Evolutionary conservation across 2,888 invertebrate genomes (phyloP).

Genomic region (Oligia latruncula): DNA sequence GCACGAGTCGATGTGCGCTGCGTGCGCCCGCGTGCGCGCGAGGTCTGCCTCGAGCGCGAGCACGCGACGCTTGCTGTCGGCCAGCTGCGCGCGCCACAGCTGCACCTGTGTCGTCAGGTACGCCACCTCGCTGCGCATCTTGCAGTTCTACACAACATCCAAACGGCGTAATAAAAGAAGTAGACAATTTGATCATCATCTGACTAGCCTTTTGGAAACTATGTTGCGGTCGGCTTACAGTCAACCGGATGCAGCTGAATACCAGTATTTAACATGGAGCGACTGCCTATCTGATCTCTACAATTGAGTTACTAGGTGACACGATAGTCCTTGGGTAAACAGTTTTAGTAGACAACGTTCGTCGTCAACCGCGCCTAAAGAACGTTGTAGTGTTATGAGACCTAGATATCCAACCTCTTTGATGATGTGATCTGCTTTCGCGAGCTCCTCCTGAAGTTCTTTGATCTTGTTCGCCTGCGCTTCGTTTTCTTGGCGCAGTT

Average conservation of each 20-base stretch:
- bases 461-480: constrained; percentile 64
- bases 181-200: not conserved
- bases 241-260: not conserved
- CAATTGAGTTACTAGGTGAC: no score
- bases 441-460: constrained; percentile 69
- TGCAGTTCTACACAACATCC: constrained; percentile 65
- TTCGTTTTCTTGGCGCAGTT: constrained; percentile 64
- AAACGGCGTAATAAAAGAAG: not conserved
- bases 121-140: constrained; percentile 69
- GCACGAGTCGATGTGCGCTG: constrained; percentile 65
- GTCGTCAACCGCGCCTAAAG: not conserved
- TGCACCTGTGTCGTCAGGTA: constrained; percentile 68
- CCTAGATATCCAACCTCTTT: constrained; percentile 71
- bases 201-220: not conserved
- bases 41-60: constrained; percentile 70
- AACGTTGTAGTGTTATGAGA: not conserved
- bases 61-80: constrained; percentile 64
- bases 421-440: constrained; percentile 65
- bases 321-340: not conserved
- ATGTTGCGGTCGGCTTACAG: not conserved
- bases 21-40: constrained; percentile 61
- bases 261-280: not conserved
- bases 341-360: not conserved
- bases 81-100: constrained; percentile 70
- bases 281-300: no score